Percentiles rank a stretch among this genome's conserved stretches.
Conservation (phyloP, 2,888 invertebrate species). For the Cordylochernes scorpioides region DNA sequence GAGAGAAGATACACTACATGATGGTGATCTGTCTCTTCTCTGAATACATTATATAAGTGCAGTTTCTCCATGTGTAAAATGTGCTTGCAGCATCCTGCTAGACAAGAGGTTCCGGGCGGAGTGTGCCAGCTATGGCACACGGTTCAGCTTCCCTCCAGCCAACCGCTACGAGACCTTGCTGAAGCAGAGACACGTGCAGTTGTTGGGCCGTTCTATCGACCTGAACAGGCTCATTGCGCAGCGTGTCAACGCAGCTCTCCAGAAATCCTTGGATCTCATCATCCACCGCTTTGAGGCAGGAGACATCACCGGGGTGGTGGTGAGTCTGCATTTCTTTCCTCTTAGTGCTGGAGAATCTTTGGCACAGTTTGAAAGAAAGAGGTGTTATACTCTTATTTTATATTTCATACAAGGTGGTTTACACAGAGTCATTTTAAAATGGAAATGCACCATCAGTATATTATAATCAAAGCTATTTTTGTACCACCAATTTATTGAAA, state of each 20-base stretch:
- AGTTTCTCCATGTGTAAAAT: background rate
- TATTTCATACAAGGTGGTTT: no score
- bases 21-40: background rate
- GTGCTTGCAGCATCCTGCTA: constrained; percentile 44
- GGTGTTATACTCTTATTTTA: no score
- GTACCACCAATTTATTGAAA: no score
- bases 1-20: no score
- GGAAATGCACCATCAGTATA: no score
- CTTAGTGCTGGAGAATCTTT: no score
- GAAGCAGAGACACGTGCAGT: constrained; percentile 77
- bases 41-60: background rate
- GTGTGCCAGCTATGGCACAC: constrained; percentile 64
- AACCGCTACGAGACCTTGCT: constrained; percentile 82
- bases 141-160: constrained; percentile 53
- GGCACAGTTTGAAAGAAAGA: no score
- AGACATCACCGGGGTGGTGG: constrained; percentile 82
- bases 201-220: constrained; percentile 83
- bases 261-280: constrained; percentile 74
- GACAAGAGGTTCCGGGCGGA: constrained; percentile 89
- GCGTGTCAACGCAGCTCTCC: constrained; percentile 81
- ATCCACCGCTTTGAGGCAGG: constrained; percentile 89
- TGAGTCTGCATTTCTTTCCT: constrained; percentile 25
- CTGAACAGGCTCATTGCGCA: constrained; percentile 74
- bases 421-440: no score
- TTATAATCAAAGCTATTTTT: no score